Conservation (phyloP, 1,140 invertebrate species). For the Trichonephila clavata region DNA sequence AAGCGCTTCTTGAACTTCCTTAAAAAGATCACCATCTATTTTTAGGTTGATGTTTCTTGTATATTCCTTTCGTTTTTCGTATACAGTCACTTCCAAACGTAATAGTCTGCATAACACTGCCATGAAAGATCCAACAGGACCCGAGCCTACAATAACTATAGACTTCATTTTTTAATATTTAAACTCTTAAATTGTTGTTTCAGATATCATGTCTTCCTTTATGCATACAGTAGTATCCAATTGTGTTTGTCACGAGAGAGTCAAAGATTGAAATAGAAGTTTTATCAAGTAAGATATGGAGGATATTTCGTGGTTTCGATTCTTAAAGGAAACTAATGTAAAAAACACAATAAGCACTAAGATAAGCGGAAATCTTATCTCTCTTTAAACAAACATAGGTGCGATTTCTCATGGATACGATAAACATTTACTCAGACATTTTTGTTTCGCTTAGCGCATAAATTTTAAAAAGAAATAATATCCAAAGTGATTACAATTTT, state of each 20-base stretch:
- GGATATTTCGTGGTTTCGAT: neutral
- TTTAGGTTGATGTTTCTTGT: constrained; percentile 54
- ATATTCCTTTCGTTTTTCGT: constrained; percentile 43
- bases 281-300: neutral
- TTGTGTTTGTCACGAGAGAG: too few species aligned
- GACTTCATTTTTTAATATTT: neutral
- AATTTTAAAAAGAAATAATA: too few species aligned
- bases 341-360: too few species aligned
- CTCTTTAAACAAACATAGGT: too few species aligned
- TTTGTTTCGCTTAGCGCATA: too few species aligned
- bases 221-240: too few species aligned
- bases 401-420: too few species aligned
- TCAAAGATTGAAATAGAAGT: neutral
- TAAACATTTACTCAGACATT: too few species aligned
- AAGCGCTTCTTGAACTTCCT: neutral
- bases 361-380: too few species aligned
- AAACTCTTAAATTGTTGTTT: neutral
- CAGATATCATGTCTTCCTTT: too few species aligned
- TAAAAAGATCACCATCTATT: neutral
- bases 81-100: constrained; percentile 19
- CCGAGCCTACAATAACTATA: constrained; percentile 21
- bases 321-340: neutral
- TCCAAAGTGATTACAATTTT: too few species aligned
- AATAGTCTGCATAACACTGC: constrained; percentile 15
- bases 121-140: constrained; percentile 56